phyloP scores from a whole-genome alignment of 2,888 invertebrate species.

The Itoplectis maculator region DNA sequence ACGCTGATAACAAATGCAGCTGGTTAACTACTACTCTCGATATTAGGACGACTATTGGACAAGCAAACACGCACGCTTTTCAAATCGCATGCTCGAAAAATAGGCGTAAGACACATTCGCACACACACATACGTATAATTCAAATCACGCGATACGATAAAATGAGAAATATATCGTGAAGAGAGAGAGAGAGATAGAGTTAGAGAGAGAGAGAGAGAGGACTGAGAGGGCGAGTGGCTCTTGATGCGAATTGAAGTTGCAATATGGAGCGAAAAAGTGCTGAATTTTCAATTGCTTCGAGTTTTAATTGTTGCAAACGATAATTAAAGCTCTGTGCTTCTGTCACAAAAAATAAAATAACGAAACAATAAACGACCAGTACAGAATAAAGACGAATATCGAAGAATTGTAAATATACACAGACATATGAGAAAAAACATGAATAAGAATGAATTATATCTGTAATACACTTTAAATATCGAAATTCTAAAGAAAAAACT shows the following conservation, averaged over 20 bases:
- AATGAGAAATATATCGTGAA: conserved; percentile 43
- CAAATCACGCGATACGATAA: conserved; percentile 41
- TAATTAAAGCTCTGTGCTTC: conserved; percentile 13
- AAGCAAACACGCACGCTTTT: conserved; percentile 55
- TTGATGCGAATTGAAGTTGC: conserved; percentile 24
- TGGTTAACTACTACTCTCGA: conserved; percentile 35
- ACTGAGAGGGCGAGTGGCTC: conserved; percentile 56
- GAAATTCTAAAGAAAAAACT: conserved; percentile 38
- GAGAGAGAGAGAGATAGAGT: conserved; percentile 36
- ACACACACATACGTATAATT: conserved; percentile 66
- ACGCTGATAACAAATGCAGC: conserved; percentile 39
- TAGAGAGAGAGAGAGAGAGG: conserved; percentile 37
- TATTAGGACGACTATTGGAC: conserved; percentile 37
- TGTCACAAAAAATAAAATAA: background rate
- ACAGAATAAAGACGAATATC: conserved; percentile 46
- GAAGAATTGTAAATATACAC: conserved; percentile 39
- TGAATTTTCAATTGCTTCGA: conserved; percentile 7
- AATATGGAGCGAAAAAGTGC: conserved; percentile 11
- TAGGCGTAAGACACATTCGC: conserved; percentile 64
- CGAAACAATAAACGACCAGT: conserved; percentile 28
- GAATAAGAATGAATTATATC: conserved; percentile 18
- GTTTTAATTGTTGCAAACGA: background rate
- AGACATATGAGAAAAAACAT: conserved; percentile 36
- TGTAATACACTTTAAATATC: conserved; percentile 57
- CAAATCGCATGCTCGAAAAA: conserved; percentile 74